Evolutionary conservation across 1,140 invertebrate genomes (phyloP).

Genomic region (Lasioglossum baleicum): DNA sequence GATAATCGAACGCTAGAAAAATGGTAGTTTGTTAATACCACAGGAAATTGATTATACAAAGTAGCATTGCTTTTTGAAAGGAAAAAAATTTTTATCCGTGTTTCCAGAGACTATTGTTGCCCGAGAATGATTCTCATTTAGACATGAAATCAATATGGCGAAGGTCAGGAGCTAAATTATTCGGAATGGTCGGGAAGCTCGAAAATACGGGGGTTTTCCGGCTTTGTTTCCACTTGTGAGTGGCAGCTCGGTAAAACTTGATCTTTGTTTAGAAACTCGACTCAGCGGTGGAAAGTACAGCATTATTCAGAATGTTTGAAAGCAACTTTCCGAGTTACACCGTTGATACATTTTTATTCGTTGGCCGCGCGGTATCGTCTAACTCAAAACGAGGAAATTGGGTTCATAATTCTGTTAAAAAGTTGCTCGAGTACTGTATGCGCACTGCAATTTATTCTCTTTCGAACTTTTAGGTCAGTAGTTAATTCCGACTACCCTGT

Average conservation of each 20-base stretch:
- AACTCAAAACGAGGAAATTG: neutral
- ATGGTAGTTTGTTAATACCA: too few species aligned
- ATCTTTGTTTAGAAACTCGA: conserved; percentile 10
- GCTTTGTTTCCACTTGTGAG: neutral
- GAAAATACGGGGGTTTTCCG: neutral
- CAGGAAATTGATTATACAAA: too few species aligned
- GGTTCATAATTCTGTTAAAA: conserved; percentile 8
- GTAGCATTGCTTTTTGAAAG: too few species aligned
- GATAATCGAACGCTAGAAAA: too few species aligned
- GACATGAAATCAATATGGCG: neutral
- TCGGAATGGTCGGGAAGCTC: neutral
- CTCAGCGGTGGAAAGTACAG: neutral
- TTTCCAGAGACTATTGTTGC: neutral
- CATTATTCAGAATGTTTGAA: neutral
- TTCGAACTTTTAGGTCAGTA: neutral
- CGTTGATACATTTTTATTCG: neutral
- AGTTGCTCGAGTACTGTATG: neutral
- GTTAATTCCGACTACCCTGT: neutral
- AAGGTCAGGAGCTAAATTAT: neutral
- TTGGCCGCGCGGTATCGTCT: neutral
- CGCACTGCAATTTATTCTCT: neutral
- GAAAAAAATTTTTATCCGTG: too few species aligned
- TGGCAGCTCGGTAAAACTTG: neutral
- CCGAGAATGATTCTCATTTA: neutral
- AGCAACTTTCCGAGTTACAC: neutral